A percentile compares a stretch with the other conserved stretches of the same genome.
These are phyloP conservation scores for Zeus faber DNA, from an alignment of 2,113 vertebrate species.

Conservation along the genomic window DNA sequence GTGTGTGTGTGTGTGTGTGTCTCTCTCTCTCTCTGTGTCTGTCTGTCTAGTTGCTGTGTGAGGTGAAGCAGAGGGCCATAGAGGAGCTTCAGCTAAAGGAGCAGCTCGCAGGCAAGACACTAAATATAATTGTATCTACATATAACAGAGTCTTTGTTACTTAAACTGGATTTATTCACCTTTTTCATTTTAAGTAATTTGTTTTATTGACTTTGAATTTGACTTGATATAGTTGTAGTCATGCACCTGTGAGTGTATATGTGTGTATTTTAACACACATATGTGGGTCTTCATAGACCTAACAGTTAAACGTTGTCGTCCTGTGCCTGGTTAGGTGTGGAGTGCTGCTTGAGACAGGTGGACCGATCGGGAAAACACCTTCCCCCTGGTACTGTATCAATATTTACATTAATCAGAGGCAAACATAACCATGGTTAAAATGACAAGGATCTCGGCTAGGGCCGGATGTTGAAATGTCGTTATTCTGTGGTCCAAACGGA, in stretches of 20 bases:
- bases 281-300: no score
- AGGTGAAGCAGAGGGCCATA: slow-evolving; percentile 86
- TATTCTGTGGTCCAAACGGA: no score
- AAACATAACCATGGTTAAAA: no score
- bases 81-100: slow-evolving; percentile 80
- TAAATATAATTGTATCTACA: neutral
- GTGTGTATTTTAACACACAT: no score
- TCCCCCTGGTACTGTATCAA: slow-evolving; percentile 82
- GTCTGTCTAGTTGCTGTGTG: slow-evolving; percentile 78
- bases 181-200: no score
- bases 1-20: neutral
- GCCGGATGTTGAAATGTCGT: no score
- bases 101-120: slow-evolving; percentile 72
- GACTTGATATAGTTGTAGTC: no score
- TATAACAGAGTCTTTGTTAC: neutral
- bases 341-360: slow-evolving; percentile 85
- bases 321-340: slow-evolving; percentile 67
- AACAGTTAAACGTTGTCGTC: neutral
- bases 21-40: neutral
- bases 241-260: no score
- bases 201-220: no score
- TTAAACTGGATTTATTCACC: neutral
- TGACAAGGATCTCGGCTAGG: no score
- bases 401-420: neutral
- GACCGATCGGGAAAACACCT: slow-evolving; percentile 84